Conservation (phyloP, 2,888 invertebrate genomes). For the Agrotis segetum region DNA sequence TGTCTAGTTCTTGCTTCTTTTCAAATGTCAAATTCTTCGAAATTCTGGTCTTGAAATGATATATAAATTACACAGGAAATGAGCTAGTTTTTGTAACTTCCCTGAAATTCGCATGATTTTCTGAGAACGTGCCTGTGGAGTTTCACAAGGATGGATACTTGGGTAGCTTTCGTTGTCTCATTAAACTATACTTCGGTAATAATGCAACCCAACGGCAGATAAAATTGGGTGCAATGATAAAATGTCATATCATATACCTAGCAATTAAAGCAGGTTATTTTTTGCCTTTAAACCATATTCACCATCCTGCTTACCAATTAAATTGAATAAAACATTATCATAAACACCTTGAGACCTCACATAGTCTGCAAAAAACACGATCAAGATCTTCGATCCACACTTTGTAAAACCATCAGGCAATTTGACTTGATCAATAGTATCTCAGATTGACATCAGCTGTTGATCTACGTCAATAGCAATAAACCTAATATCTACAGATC, state of each 20-base stretch:
- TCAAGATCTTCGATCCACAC: conserved; percentile 17
- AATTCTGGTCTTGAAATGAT: no score
- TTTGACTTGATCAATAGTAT: conserved; percentile 35
- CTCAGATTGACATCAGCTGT: conserved; percentile 37
- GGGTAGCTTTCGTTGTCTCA: no score
- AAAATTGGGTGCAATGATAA: not conserved
- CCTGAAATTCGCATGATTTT: no score
- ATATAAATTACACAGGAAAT: no score
- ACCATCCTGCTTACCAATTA: conserved; percentile 17
- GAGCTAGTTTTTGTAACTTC: no score
- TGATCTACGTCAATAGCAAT: conserved; percentile 22
- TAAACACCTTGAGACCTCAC: conserved; percentile 17
- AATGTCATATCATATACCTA: not conserved
- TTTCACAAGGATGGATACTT: no score
- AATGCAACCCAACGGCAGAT: not conserved
- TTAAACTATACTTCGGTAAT: no score
- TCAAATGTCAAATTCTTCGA: no score
- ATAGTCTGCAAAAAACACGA: conserved; percentile 41
- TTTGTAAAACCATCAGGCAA: conserved; percentile 34
- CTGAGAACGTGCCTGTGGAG: no score
- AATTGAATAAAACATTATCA: conserved; percentile 14
- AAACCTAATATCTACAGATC: conserved; percentile 22
- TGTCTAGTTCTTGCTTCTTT: no score
- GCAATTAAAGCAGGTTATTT: not conserved
- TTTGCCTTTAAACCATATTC: not conserved